Evolutionary conservation across 1,140 invertebrate species (phyloP).

Genomic region (Scaptomyza hsui): DNA sequence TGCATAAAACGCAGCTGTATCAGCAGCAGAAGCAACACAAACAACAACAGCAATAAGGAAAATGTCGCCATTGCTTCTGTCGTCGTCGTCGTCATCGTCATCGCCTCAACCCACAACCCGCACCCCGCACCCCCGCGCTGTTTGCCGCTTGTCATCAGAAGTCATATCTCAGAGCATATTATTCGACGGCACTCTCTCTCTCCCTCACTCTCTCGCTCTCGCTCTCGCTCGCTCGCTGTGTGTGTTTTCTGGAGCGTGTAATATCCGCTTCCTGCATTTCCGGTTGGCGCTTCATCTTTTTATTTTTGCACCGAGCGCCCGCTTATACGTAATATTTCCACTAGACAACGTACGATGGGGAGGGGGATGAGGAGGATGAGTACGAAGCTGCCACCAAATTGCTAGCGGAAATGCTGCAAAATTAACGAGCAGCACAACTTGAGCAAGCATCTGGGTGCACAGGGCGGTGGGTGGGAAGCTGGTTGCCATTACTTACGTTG

Average conservation of each 20-base stretch:
- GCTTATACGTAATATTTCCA: conserved; percentile 57
- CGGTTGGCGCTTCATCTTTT: conserved; percentile 56
- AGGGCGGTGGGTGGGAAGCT: neutral
- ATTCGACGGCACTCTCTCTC: conserved; percentile 28
- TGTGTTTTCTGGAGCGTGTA: conserved; percentile 80
- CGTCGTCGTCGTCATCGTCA: neutral
- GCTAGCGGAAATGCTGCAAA: conserved; percentile 80
- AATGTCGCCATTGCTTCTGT: conserved; percentile 26
- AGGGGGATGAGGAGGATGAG: conserved; percentile 10
- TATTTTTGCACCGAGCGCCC: neutral
- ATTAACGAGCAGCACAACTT: conserved; percentile 69
- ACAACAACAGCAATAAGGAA: conserved; percentile 36
- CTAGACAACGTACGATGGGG: conserved; percentile 27
- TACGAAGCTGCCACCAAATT: conserved; percentile 66
- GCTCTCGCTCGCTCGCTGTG: conserved; percentile 12
- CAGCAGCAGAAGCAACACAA: conserved; percentile 1
- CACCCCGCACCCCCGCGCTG: neutral
- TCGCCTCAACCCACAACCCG: neutral
- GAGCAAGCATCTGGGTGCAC: conserved; percentile 13
- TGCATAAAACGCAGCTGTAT: conserved; percentile 56
- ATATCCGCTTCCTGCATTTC: conserved; percentile 82
- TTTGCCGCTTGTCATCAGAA: conserved; percentile 58
- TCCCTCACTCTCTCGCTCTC: too few species aligned
- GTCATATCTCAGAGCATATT: conserved; percentile 77
- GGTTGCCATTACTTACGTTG: conserved; percentile 38